Conservation (phyloP, 2,888 invertebrate species). For the Diaphora mendica region DNA sequence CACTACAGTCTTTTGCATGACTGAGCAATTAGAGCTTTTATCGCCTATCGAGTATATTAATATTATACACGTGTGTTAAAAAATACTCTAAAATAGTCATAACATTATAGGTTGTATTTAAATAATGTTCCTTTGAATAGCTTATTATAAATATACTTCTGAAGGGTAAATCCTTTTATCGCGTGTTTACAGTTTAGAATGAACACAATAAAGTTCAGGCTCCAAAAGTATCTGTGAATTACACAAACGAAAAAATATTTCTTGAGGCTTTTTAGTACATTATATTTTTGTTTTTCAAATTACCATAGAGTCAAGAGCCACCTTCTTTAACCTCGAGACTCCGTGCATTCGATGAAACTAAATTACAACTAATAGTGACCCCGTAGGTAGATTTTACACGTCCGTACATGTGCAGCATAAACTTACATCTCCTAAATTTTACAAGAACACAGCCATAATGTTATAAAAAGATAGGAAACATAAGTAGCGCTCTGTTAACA, state of each 20-base stretch:
- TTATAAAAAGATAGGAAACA: conserved; percentile 47
- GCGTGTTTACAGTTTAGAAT: background rate
- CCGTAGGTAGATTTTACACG: background rate
- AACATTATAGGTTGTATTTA: no score
- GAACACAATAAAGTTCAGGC: background rate
- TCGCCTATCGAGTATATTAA: background rate
- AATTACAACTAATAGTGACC: background rate
- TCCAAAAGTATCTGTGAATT: background rate
- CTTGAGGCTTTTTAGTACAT: background rate
- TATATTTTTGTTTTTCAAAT: background rate
- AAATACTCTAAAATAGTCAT: no score
- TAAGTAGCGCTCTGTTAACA: conserved; percentile 51
- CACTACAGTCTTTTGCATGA: background rate
- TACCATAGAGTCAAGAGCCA: background rate
- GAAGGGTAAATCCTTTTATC: background rate
- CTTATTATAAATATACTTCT: background rate
- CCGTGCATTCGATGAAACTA: background rate
- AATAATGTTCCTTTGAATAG: no score
- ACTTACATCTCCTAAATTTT: conserved; percentile 50
- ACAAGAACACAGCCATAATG: conserved; percentile 4
- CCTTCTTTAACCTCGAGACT: background rate
- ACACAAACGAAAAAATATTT: background rate
- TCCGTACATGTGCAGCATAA: background rate
- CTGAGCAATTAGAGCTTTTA: background rate
- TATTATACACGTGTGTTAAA: background rate